These are phyloP conservation scores for Mactromeris polynyma DNA, from an alignment of 2,888 invertebrate species.

Conservation along the genomic window DNA sequence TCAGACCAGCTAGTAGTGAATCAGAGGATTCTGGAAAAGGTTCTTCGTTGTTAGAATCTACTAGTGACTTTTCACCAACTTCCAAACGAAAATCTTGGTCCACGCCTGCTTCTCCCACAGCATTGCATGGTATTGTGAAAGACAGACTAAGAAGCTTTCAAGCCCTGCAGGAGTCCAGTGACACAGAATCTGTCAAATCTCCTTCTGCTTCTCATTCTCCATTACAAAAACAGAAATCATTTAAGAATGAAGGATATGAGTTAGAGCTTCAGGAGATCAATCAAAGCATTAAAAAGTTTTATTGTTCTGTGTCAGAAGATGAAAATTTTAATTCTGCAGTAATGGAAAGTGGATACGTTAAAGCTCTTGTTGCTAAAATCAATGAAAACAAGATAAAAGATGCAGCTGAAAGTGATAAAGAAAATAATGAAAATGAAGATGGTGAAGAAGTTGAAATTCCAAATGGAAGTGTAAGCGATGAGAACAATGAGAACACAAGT, in stretches of 20 bases:
- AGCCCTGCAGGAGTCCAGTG: slow-evolving; percentile 63
- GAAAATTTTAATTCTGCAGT: slow-evolving; percentile 73
- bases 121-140: slow-evolving; percentile 77
- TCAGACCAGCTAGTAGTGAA: slow-evolving; percentile 65
- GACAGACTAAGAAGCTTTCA: slow-evolving; percentile 76
- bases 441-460: slow-evolving; percentile 1
- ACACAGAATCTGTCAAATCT: slow-evolving; percentile 49
- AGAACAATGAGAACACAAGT: neutral
- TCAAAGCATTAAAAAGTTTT: slow-evolving; percentile 59
- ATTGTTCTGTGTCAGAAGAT: slow-evolving; percentile 64
- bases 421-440: slow-evolving; percentile 15
- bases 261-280: slow-evolving; percentile 51
- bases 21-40: slow-evolving; percentile 70
- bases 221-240: slow-evolving; percentile 44
- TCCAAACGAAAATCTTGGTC: slow-evolving; percentile 69
- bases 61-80: slow-evolving; percentile 69
- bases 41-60: slow-evolving; percentile 65
- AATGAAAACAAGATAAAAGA: slow-evolving; percentile 64
- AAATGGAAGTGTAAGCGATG: slow-evolving; percentile 22
- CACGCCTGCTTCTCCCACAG: slow-evolving; percentile 77
- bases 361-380: slow-evolving; percentile 77
- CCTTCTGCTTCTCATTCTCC: slow-evolving; percentile 22
- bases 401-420: slow-evolving; percentile 24
- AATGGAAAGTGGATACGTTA: slow-evolving; percentile 77
- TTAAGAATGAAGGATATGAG: slow-evolving; percentile 46